Evolutionary conservation across 2,888 invertebrate genomes (phyloP).

Genomic region (Pegoplata infirma): DNA sequence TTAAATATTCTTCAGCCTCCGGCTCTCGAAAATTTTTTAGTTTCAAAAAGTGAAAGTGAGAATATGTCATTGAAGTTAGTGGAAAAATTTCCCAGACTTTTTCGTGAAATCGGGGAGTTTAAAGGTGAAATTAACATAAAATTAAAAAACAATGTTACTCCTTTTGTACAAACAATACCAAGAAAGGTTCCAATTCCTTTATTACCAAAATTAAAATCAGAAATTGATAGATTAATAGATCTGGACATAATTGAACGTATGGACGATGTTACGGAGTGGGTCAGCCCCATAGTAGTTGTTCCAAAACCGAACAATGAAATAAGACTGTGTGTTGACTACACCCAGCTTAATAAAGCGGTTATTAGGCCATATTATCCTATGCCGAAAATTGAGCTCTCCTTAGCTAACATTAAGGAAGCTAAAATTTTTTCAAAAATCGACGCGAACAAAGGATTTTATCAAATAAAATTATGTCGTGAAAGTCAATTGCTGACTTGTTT

Average conservation of each 20-base stretch:
- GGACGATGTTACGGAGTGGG: constrained; percentile 21
- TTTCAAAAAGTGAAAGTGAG: not conserved
- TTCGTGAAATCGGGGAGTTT: constrained; percentile 6
- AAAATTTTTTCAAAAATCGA: constrained; percentile 26
- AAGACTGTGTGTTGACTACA: constrained; percentile 30
- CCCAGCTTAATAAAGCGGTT: constrained; percentile 33
- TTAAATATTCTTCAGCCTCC: not conserved
- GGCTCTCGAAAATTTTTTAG: not conserved
- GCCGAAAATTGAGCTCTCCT: not conserved
- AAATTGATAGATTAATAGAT: constrained; percentile 6
- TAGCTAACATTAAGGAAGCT: constrained; percentile 6
- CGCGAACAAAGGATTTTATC: constrained; percentile 24
- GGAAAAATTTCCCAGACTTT: constrained; percentile 27
- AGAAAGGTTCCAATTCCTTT: constrained; percentile 4
- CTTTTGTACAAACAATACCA: not conserved
- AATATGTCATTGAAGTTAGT: constrained; percentile 6
- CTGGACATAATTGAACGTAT: constrained; percentile 6
- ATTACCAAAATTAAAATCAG: not conserved
- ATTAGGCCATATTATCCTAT: constrained; percentile 30
- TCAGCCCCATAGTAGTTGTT: constrained; percentile 5
- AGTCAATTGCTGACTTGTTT: constrained; percentile 1
- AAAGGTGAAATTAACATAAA: not conserved
- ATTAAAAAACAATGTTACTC: not conserved
- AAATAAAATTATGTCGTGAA: constrained; percentile 12
- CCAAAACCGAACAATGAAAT: not conserved